Base-by-base conservation (phyloP, 2,888 invertebrate genomes). In the Xiphydria camelus region DNA sequence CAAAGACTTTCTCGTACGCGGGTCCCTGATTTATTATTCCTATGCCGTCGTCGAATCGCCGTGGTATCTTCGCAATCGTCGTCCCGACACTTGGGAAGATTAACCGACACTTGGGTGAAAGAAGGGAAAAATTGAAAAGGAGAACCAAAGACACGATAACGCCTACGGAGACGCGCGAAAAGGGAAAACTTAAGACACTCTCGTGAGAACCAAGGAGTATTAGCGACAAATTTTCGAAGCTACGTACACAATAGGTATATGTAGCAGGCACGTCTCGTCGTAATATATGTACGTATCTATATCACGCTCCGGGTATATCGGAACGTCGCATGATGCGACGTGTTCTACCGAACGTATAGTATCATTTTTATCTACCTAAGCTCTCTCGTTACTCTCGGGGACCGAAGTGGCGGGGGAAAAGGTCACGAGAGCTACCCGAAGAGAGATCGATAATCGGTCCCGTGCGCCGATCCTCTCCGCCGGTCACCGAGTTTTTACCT, bases 251-350 rank as follows among this genome's bases (percentile, higher is more conserved):
- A n/a, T n/a, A n/a, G n/a, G n/a, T n/a, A n/a, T 55, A 57, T 67
- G 63, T 68, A 73, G 71, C 75, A 75, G 75, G 75, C 75, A 75
- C 75, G 70, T 73, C 67, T 74, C 72, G 67, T 68, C 61, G n/a
- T n/a, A n/a, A n/a, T n/a, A n/a, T n/a, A n/a, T n/a, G n/a, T n/a
- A n/a, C n/a, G n/a, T n/a, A n/a, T n/a, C n/a, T n/a, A 68, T 73
- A 73, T 74, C 70, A 75, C 73, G 70, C 73, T 73, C 68, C 65
- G 61, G 65, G 65, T 64, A n/a, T n/a, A 62, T 62, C 49, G 59
- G 58, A 54, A 65, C 62, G 60, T 34, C 63, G 61, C 57, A 66
- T n/a, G n/a, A n/a, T n/a, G n/a, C n/a, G n/a, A n/a, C n/a, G n/a
- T n/a, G n/a, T n/a, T n/a, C n/a, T n/a, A n/a, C n/a, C n/a, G n/a